These are phyloP conservation scores for Apodemus speciosus DNA, from an alignment of 2,113 vertebrate genomes.

Conservation along the genomic window DNA sequence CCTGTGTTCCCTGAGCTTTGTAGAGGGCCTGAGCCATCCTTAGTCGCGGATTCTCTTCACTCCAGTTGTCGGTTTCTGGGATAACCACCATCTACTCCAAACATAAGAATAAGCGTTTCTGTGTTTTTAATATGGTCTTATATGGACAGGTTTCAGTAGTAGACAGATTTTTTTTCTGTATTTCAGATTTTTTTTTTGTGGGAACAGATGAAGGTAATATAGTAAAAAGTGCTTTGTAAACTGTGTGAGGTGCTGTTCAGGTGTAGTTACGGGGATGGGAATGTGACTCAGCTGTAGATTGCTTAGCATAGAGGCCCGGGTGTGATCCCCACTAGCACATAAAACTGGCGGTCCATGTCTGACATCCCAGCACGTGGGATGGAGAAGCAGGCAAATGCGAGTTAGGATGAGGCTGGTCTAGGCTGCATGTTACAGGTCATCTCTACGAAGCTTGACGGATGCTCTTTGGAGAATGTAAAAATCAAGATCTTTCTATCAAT, in stretches of 20 bases:
- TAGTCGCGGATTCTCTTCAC: not conserved
- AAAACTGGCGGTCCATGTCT: not conserved
- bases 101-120: not conserved
- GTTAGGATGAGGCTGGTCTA: not conserved
- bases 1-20: not conserved
- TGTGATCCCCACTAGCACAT: too few species aligned
- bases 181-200: constrained; percentile 33
- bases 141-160: not conserved
- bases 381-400: not conserved
- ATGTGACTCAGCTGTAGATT: not conserved
- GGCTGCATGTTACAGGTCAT: constrained; percentile 46
- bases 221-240: constrained; percentile 45
- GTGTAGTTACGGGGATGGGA: not conserved
- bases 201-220: constrained; percentile 35
- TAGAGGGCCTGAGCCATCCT: not conserved
- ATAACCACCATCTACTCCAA: not conserved
- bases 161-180: constrained; percentile 30
- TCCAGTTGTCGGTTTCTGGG: not conserved
- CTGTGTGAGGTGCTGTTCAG: not conserved
- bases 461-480: constrained; percentile 56
- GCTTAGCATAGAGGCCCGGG: not conserved
- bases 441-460: constrained; percentile 17
- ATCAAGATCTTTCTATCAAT: constrained; percentile 38
- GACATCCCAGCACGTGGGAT: not conserved
- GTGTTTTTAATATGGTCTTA: not conserved